Base-by-base conservation (phyloP, 92 coral and sea anemone species). In the Phymanthus crucifer region DNA sequence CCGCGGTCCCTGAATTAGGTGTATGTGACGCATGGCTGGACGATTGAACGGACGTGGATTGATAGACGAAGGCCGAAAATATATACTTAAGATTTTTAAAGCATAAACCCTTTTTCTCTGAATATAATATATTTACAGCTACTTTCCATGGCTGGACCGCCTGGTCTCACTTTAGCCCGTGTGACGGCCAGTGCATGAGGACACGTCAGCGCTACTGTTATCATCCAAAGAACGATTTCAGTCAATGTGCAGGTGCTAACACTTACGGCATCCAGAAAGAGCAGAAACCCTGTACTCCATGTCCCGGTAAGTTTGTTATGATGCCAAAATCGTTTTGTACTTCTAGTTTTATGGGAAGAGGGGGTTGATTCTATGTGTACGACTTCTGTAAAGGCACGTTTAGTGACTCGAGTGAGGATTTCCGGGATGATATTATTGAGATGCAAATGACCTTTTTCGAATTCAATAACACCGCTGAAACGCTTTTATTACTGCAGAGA, bases 191-290 rank as follows among this genome's bases (percentile, higher is more conserved):
- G 11, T 77, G 85, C 47, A 31, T 43, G 35, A 85, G 69, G 45
- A 38, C 76, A 31, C 76, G 89, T n/a, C 74, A 85, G 58, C 74
- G 89, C 26, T 85, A 85, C 40, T 85, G 89, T 56, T 85, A 85
- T 54, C 86, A 82, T 46, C 46, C 64, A 27, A 72, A 72, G 32
- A 21, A 77, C 76, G 40, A 38, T 38, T 65, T 31, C 18, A 43
- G 46, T 26, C 81, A 85, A 69, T 85, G 89, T 35, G 65, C 33
- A 0, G 66, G 52, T 32, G 80, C 65, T 31, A 86, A 86, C 71
- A 29, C 19, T 18, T 86, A 81, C 56, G 90, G 90, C 9, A 82
- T 86, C 33, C 77, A 86, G 52, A 66, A 32, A 18, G 72, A 86
- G 18, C n/a, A n/a, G 32, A n/a, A 9, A 13, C n/a, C 8, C 32